These are phyloP conservation scores for Xestia c-nigrum DNA, from an alignment of 2,888 invertebrate genomes.

Conservation along the genomic window DNA sequence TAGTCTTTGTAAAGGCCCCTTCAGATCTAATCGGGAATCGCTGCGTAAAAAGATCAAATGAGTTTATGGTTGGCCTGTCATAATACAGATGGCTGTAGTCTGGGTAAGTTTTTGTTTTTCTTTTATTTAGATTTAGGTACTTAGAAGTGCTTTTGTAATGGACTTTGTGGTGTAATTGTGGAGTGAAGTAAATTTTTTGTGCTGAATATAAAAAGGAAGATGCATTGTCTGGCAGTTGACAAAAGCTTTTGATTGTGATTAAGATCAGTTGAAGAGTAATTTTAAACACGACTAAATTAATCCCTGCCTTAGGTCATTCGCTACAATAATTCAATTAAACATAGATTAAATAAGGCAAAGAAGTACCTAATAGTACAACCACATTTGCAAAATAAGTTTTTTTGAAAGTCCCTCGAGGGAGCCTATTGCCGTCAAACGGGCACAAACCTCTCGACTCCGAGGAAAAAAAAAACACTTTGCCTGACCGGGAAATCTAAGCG, in stretches of 20 bases:
- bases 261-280: background rate
- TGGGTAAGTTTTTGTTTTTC: conserved; percentile 11
- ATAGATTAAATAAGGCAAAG: no score
- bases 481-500: no score
- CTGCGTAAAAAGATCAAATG: conserved; percentile 63
- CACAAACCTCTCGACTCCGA: no score
- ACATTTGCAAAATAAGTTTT: no score
- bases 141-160: background rate
- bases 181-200: background rate
- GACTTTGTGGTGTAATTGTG: background rate
- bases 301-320: background rate
- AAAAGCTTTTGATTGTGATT: background rate
- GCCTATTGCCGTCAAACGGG: no score
- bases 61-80: conserved; percentile 45
- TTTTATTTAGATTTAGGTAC: conserved; percentile 25
- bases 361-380: no score
- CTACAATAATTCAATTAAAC: background rate
- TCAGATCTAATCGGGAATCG: conserved; percentile 67
- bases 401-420: no score
- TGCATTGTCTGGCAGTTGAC: background rate
- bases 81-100: conserved; percentile 37
- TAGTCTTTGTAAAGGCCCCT: conserved; percentile 67
- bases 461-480: no score
- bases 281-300: background rate
- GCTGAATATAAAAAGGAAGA: background rate